A percentile compares a stretch with the other conserved stretches of the same genome.
These are phyloP conservation scores for Bungarus multicinctus DNA, from an alignment of 2,113 vertebrate species.

Conservation along the genomic window DNA sequence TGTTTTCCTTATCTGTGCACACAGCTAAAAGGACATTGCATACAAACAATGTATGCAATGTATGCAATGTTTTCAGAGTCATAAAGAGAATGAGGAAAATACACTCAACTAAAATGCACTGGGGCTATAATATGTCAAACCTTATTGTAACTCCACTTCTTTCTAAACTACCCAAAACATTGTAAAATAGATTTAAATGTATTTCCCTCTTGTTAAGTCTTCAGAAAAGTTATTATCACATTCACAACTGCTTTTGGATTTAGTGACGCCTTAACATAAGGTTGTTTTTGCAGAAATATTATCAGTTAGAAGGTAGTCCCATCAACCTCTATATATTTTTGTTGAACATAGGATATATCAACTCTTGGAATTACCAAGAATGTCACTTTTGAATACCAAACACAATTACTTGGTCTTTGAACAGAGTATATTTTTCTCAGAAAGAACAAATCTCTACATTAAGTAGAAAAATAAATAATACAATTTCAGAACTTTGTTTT, in stretches of 20 bases:
- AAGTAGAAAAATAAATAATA: neutral
- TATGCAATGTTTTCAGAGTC: conserved; percentile 66
- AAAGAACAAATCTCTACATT: neutral
- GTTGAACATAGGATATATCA: neutral
- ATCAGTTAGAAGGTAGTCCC: neutral
- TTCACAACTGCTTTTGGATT: neutral
- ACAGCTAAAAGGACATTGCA: conserved; percentile 36
- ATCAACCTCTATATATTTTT: neutral
- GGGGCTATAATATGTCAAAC: conserved; percentile 10
- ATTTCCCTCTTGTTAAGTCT: neutral
- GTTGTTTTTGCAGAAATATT: neutral
- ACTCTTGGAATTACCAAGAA: neutral
- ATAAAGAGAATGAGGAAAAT: conserved; percentile 41
- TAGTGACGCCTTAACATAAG: neutral
- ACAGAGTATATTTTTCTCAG: neutral
- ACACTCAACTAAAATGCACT: conserved; percentile 30
- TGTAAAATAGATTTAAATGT: conserved; percentile 4
- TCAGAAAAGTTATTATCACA: neutral
- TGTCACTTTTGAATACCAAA: neutral
- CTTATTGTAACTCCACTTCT: neutral
- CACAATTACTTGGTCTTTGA: neutral
- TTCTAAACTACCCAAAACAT: conserved; percentile 3
- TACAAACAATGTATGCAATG: conserved; percentile 47
- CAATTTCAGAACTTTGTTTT: neutral
- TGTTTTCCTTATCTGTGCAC: conserved; percentile 38